A percentile compares a stretch with the other conserved stretches of the same genome.
Evolutionary conservation across 92 coral and sea anemone genomes (phyloP).

Genomic region (Palythoa caribaeorum): DNA sequence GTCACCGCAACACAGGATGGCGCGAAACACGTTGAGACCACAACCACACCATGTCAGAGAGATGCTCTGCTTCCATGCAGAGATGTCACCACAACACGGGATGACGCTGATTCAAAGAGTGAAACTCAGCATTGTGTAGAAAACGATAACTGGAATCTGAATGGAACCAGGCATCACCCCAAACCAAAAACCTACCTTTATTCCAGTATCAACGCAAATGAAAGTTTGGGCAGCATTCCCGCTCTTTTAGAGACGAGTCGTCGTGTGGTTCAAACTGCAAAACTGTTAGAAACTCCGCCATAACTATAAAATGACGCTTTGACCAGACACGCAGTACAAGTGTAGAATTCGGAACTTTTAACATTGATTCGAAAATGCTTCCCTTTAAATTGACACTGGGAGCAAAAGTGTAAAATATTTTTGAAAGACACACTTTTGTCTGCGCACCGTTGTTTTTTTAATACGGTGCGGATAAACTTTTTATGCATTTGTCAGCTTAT

Average conservation of each 20-base stretch:
- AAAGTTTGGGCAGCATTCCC: slow-evolving; percentile 66
- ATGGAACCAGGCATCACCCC: neutral
- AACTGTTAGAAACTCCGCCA: slow-evolving; percentile 77
- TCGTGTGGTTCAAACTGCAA: slow-evolving; percentile 75
- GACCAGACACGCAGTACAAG: neutral
- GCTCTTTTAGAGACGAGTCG: slow-evolving; percentile 77
- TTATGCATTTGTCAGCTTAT: neutral
- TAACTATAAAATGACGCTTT: neutral
- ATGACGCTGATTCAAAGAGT: neutral
- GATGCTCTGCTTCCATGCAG: neutral
- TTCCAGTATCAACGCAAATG: slow-evolving; percentile 58
- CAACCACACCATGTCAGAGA: neutral
- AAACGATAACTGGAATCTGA: neutral
- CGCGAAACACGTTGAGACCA: neutral
- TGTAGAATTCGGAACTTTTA: neutral
- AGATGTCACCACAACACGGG: neutral
- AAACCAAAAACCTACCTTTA: slow-evolving; percentile 52
- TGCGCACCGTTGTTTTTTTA: neutral
- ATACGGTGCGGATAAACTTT: neutral
- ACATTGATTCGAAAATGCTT: too few species aligned
- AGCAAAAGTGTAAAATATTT: neutral
- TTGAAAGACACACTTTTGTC: neutral
- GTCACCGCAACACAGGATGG: neutral
- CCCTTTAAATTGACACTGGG: neutral
- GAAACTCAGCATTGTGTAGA: neutral